phyloP scores from a whole-genome alignment of 1,140 invertebrate species.

The Palaemon carinicauda region DNA sequence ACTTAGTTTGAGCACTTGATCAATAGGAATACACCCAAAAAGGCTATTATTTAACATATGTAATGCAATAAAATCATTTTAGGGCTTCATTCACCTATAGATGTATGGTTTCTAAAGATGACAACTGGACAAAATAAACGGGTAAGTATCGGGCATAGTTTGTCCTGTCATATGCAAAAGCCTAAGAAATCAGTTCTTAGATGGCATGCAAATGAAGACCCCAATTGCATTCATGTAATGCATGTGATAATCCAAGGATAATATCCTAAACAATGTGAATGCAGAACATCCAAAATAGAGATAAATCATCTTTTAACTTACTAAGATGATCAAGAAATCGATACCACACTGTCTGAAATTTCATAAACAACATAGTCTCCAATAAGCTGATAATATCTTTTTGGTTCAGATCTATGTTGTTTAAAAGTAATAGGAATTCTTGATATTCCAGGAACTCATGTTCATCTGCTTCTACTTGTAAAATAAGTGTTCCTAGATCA shows the following conservation, averaged over 20 bases:
- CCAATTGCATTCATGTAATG: not conserved
- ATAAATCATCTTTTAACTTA: constrained; percentile 15
- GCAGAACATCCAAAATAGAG: constrained; percentile 14
- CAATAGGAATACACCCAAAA: too few relatives aligned
- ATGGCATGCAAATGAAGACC: constrained; percentile 11
- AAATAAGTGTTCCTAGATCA: constrained; percentile 11
- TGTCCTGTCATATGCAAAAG: constrained; percentile 17
- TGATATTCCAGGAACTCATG: not conserved
- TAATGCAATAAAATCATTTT: not conserved
- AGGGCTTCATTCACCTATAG: not conserved
- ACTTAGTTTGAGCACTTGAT: too few relatives aligned
- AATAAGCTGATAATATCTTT: not conserved
- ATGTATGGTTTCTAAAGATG: too few relatives aligned
- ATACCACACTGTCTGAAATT: constrained; percentile 3
- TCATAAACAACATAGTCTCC: not conserved
- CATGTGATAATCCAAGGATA: too few relatives aligned
- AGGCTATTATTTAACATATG: too few relatives aligned
- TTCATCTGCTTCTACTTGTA: not conserved
- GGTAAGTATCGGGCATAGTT: constrained; percentile 22
- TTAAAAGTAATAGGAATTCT: not conserved
- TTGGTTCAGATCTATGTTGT: not conserved
- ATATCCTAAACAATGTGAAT: constrained; percentile 9
- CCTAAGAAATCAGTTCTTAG: not conserved
- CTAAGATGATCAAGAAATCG: not conserved
- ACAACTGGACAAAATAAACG: constrained; percentile 2